Evolutionary conservation across 2,797 vertebrate genomes (phyloP), one percentile per base, ranked within the genome.

Genomic region (Phalanger gymnotis): DNA sequence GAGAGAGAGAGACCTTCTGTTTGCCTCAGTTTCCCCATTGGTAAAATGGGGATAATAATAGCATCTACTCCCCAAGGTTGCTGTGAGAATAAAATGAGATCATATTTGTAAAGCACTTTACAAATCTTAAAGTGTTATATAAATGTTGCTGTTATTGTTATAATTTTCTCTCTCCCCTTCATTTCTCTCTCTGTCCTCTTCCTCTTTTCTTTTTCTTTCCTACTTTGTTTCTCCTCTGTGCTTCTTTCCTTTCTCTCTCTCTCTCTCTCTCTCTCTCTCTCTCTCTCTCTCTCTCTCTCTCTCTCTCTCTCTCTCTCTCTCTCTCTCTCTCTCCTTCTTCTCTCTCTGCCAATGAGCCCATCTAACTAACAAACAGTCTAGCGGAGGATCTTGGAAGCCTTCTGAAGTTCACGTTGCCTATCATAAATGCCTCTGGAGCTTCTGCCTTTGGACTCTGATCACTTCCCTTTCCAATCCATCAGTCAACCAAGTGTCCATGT

Each of bases 401-500:
- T 54, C 16, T n/a, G 55, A 96, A 90, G 31, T 92, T 92, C 34
- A 22, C 5, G 2, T 30, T 51, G n/a, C 34, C 55, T 7, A 0
- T 73, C 57, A 53, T 54, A 96, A 31, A 66, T 81, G 19, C 92
- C 92, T 89, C 30, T 55, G 30, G 52, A 56, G 11, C 53, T 95
- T 54, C 27, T 58, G 3, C 0, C 94, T 47, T 25, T 57, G 81
- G 96, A 19, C 40, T 93, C 47, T 56, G 5, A 30, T 57, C 81
- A 40, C 54, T 31, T 57, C 73, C 47, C 22, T 51, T 3, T 31
- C 51, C 31, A 53, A 31, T 90, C 3, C 53, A 47, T 89, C 61
- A 93, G 52, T 87, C 81, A 58, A 14, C 34, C 28, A 4, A 19
- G 53, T 51, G 22, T 90, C 6, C 14, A 51, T 90, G 94, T 61